A percentile compares a stretch with the other conserved stretches of the same genome.
Conservation (phyloP, 2,888 invertebrate species). For the Leucophenga montana region DNA sequence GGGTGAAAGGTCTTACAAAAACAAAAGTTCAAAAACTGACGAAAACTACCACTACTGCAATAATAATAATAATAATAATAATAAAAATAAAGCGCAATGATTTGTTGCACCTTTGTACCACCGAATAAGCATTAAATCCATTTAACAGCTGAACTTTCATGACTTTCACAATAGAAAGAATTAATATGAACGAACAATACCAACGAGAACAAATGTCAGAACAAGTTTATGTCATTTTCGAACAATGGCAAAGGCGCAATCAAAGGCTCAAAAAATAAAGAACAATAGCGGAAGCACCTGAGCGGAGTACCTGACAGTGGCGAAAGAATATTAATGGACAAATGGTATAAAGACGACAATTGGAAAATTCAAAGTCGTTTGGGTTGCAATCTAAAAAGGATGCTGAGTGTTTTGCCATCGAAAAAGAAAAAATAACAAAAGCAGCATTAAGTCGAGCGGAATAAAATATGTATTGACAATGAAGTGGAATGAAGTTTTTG, state of each 20-base stretch:
- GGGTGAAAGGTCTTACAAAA: no score
- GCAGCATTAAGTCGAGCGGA: constrained; percentile 59
- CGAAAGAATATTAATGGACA: constrained; percentile 57
- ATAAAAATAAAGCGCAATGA: constrained; percentile 39
- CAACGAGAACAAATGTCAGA: constrained; percentile 16
- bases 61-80: not conserved
- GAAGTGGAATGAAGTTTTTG: constrained; percentile 22
- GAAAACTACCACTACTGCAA: not conserved
- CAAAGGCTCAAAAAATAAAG: constrained; percentile 23
- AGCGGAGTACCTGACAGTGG: constrained; percentile 51
- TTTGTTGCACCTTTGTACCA: constrained; percentile 54
- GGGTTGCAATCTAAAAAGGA: no score
- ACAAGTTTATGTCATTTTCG: constrained; percentile 48
- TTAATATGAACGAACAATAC: not conserved
- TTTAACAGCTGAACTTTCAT: constrained; percentile 51
- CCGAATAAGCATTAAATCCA: constrained; percentile 34
- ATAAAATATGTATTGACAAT: constrained; percentile 54
- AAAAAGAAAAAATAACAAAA: constrained; percentile 42
- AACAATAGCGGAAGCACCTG: constrained; percentile 32
- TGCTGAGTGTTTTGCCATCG: not conserved
- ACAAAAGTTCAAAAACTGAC: not conserved
- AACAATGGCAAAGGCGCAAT: constrained; percentile 42
- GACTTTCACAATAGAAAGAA: constrained; percentile 10
- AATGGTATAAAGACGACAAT: constrained; percentile 61
- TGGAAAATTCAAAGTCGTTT: constrained; percentile 24